Base-by-base conservation (phyloP, 2,113 vertebrate genomes). In the Cephalopholis sonnerati region DNA sequence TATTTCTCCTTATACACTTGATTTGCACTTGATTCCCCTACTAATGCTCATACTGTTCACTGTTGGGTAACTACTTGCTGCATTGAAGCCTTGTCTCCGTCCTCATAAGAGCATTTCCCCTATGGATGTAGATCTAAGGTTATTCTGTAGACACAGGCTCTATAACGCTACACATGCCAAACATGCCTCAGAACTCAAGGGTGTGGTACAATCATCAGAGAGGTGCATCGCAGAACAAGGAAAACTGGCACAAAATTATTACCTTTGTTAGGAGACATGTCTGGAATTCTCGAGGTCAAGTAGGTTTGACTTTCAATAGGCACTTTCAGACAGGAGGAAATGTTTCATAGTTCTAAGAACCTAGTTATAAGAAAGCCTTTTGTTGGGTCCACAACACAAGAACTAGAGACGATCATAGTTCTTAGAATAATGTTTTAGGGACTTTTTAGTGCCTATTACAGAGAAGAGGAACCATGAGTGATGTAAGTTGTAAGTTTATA, bases 101-200 rank as follows among this genome's bases (percentile, higher is more conserved):
- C 1, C 29, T 51, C 3, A 41, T 69, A 11, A 61, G 16, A 72
- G 25, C 48, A 8, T 55, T 71, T 76, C 54, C 61, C 36, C 39
- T 3, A 0, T 59, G 44, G 57, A 18, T 74, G 69, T 50, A 57
- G 54, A 63, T 77, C 22, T 25, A 17, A 57, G 58, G 58, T 89
- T 67, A 66, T 39, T 64, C 24, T 79, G 48, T 69, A 41, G 77
- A 76, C 78, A 50, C 55, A 18, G 44, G 55, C 73, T 78, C 24
- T 54, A 20, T 32, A 51, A 71, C 4, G 18, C 24, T 18, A 8
- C 22, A 55, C 44, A 81, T 69, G 36, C 63, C 68, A n/a, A 17
- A n/a, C n/a, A 32, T 51, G 25, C 51, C 32, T 77, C 44, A 32
- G 44, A 36, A n/a, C 9, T 51, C 3, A 57, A 39, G 76, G 67